Evolutionary conservation across 1,140 invertebrate species (phyloP), one percentile per base, ranked within the genome.

Genomic region (Brachionus asplanchnoidis): DNA sequence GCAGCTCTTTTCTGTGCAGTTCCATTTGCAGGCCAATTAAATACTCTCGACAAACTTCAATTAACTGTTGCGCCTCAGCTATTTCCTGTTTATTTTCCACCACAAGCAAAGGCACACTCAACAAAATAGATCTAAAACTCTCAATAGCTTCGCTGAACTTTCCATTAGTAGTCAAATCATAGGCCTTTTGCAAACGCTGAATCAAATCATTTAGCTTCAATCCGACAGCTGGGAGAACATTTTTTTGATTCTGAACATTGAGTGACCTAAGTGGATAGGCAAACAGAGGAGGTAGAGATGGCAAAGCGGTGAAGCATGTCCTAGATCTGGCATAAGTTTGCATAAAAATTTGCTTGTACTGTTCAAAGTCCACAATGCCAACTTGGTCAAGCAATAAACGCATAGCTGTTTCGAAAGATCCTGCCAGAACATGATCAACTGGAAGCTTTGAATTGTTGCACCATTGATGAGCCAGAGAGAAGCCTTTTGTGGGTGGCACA

Each of bases 141-240:
- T 96, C 95, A 14, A 96, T 92, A 0, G 97, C 97, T 88, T 99
- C 97, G 0, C 91, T 89, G 90, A 99, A 99, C 90, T 98, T 99
- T 46, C 97, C 98, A n/a, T 92, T 92, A 0, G 97, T 99, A 0
- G 97, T 99, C 85, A 99, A 88, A 88, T 98, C 95, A 90, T 99
- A 99, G 86, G 96, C 89, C 8, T 86, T 84, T 88, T 97, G 95
- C 20, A 97, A 89, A 65, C 93, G 91, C 85, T 94, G 92, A 53
- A 95, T 94, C 36, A 98, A 89, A 86, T 95, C 93, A 32, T 92
- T 92, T 4, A 98, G 89, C 87, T 94, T 93, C 2, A 93, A 89
- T 86, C 94, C 94, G 56, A 96, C 89, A 0, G 94, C 93, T 0
- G 97, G 97, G 3, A 96, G 89, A 14, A 93, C 92, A 85, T 92